Evolutionary conservation across 2,797 vertebrate species (phyloP).

Genomic region (Malurus leucopterus): DNA sequence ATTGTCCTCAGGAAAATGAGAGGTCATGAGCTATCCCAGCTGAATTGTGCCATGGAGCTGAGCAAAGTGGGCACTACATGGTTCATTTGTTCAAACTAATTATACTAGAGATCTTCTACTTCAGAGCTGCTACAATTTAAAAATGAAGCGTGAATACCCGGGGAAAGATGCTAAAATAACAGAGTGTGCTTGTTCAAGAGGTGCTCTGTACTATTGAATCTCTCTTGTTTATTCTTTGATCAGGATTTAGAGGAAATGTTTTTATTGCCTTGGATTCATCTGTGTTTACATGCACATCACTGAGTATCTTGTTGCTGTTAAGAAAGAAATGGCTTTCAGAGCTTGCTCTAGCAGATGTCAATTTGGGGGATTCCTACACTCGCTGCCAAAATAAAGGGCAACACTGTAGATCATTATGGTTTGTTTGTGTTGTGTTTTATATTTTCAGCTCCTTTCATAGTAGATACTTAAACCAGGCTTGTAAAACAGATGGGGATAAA

Average conservation of each 20-base stretch:
- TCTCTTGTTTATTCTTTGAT: background rate
- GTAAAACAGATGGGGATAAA: background rate
- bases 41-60: background rate
- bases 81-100: background rate
- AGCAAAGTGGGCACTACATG: background rate
- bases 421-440: background rate
- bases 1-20: background rate
- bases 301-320: background rate
- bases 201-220: rapidly evolving
- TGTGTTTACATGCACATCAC: background rate
- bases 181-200: background rate
- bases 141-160: background rate
- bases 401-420: background rate
- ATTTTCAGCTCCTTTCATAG: background rate
- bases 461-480: background rate
- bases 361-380: background rate
- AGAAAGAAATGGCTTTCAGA: background rate
- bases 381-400: background rate
- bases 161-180: background rate
- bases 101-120: background rate
- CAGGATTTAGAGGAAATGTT: background rate
- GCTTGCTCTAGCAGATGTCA: background rate
- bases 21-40: background rate
- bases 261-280: background rate
- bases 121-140: background rate